Evolutionary conservation across 2,797 vertebrate species (phyloP).

Genomic region (Anguilla anguilla): DNA sequence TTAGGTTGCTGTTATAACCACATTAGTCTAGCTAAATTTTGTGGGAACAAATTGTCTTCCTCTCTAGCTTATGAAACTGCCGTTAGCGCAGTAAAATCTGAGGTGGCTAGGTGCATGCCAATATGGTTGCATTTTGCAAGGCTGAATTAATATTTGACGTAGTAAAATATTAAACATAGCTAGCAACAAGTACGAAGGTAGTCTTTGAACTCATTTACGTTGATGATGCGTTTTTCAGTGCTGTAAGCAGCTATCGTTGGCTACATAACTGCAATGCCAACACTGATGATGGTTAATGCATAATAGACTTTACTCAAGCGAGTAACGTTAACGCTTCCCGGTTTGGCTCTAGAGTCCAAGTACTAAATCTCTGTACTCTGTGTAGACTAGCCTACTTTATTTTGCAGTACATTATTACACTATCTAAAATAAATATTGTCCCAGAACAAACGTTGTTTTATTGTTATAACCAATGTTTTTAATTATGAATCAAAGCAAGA

Average conservation of each 20-base stretch:
- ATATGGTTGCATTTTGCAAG: background rate
- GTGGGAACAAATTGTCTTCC: background rate
- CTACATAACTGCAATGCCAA: background rate
- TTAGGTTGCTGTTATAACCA: background rate
- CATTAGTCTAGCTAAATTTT: background rate
- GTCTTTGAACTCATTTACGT: background rate
- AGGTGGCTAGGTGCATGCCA: background rate
- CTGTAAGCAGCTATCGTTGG: background rate
- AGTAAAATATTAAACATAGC: slow-evolving; percentile 1
- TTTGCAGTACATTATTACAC: background rate
- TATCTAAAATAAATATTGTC: slow-evolving; percentile 1
- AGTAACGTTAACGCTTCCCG: background rate
- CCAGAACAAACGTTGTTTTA: background rate
- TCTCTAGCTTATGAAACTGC: background rate
- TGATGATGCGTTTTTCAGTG: background rate
- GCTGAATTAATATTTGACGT: background rate
- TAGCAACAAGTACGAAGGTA: background rate
- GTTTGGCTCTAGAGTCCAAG: background rate
- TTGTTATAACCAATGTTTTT: background rate
- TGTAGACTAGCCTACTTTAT: background rate
- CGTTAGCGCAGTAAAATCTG: background rate
- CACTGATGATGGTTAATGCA: background rate
- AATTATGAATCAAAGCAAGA: background rate
- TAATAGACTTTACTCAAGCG: background rate
- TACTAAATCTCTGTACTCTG: background rate